Evolutionary conservation across 2,797 vertebrate species (phyloP), one percentile per base, ranked within the genome.

Genomic region (Microchirus variegatus): DNA sequence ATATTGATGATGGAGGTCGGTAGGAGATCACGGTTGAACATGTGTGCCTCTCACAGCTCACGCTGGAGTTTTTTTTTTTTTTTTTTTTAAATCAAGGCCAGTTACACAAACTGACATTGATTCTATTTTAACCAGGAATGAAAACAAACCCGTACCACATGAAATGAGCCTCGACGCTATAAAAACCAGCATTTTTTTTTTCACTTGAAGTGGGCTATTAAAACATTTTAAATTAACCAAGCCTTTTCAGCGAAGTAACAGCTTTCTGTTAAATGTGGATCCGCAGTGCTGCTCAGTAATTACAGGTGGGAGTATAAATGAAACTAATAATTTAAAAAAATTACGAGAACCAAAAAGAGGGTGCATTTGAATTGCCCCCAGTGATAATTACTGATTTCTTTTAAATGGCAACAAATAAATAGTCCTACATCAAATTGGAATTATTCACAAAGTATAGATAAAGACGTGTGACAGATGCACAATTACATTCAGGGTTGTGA

Each of bases 51-150:
- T 63, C 22, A 40, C 53, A 75, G 18, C 50, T 43, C 15, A 66
- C 26, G 26, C 50, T 13, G 15, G 9, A 45, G 43, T 55, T n/a
- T n/a, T n/a, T n/a, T n/a, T n/a, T n/a, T n/a, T n/a, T n/a, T 22
- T 22, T 22, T 22, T 5, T 60, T 80, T 72, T 57, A 44, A n/a
- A n/a, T 59, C 56, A 1, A 22, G 44, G 45, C 53, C 66, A 66
- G 50, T 80, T 78, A 73, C 41, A 67, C 43, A 62, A 70, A 61
- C 47, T 53, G 40, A 67, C 47, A 69, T 66, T 70, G 63, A 83
- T 83, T 83, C 44, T 42, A 35, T 61, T 81, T 82, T 19, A 65
- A 65, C 38, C 41, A 48, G 12, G 64, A 45, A n/a, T 75, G 22
- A 75, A 78, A 74, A 63, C 50, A 66, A 77, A 69, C 53, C 40